Percentiles rank a stretch among this genome's conserved stretches.
phyloP scores from a whole-genome alignment of 2,797 vertebrate genomes.

The Scleropages formosus region DNA sequence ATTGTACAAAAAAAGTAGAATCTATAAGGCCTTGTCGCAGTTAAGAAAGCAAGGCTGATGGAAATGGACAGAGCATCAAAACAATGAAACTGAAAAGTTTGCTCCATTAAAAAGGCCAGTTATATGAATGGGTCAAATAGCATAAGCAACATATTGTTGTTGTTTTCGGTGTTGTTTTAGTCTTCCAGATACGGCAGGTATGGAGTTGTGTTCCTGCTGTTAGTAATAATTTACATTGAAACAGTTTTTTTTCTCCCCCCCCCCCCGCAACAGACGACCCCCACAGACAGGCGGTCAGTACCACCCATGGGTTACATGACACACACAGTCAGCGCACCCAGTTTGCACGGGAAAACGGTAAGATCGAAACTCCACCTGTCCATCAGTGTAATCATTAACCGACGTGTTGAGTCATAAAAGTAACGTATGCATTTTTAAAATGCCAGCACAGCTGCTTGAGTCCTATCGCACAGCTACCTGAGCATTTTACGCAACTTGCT shows the following conservation, averaged over 20 bases:
- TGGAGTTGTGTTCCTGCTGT: constrained; percentile 51
- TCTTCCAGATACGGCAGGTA: no score
- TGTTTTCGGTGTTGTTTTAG: neutral
- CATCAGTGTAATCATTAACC: neutral
- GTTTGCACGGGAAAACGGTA: constrained; percentile 97
- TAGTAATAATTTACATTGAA: constrained; percentile 14
- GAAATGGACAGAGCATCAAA: no score
- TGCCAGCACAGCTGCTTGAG: neutral
- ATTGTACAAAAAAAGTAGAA: no score
- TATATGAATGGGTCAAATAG: no score
- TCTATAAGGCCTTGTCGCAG: no score
- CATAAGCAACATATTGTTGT: no score
- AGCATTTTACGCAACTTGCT: neutral
- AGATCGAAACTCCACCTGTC: constrained; percentile 34
- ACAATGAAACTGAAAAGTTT: no score
- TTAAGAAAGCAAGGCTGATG: no score
- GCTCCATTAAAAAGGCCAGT: no score
- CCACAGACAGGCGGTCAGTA: constrained; percentile 85
- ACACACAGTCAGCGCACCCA: constrained; percentile 96
- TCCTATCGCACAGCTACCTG: neutral
- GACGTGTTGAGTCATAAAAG: neutral
- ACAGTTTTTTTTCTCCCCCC: constrained; percentile 46
- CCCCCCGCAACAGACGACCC: constrained; percentile 79
- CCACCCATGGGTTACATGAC: constrained; percentile 97
- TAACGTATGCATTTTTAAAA: constrained; percentile 1